Percentiles rank a stretch among this genome's conserved stretches.
Conservation (phyloP, 2,888 invertebrate species). For the Dione juno region DNA sequence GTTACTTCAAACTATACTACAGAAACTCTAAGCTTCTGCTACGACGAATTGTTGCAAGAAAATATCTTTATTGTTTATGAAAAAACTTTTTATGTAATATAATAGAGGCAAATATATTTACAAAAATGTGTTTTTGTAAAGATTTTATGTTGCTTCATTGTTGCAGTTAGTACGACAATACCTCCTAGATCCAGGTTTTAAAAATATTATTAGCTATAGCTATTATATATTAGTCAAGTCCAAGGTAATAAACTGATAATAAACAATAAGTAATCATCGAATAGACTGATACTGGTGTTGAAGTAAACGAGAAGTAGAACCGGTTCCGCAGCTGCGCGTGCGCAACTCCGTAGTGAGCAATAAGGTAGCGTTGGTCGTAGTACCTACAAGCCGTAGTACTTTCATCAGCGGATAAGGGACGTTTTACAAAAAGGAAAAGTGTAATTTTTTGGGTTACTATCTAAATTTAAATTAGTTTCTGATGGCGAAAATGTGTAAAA, state of each 20-base stretch:
- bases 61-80: constrained; percentile 1
- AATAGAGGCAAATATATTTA: not conserved
- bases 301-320: constrained; percentile 74
- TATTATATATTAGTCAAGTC: constrained; percentile 4
- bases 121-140: not conserved
- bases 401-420: constrained; percentile 35
- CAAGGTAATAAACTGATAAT: constrained; percentile 10
- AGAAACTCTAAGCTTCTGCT: not conserved
- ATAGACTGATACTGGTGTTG: constrained; percentile 41
- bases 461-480: not conserved
- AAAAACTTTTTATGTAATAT: not conserved
- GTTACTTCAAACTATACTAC: not conserved
- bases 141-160: not conserved
- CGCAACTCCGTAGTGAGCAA: constrained; percentile 49
- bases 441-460: not conserved
- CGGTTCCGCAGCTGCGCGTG: constrained; percentile 81
- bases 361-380: constrained; percentile 39
- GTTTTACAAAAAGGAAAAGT: not conserved
- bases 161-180: not conserved
- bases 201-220: not conserved
- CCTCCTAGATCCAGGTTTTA: not conserved
- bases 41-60: not conserved
- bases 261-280: constrained; percentile 11
- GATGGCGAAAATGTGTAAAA: not conserved
- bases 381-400: constrained; percentile 41